A percentile compares a stretch with the other conserved stretches of the same genome.
Conservation (phyloP, 23 tunicate species). For the Pegea sp. region DNA sequence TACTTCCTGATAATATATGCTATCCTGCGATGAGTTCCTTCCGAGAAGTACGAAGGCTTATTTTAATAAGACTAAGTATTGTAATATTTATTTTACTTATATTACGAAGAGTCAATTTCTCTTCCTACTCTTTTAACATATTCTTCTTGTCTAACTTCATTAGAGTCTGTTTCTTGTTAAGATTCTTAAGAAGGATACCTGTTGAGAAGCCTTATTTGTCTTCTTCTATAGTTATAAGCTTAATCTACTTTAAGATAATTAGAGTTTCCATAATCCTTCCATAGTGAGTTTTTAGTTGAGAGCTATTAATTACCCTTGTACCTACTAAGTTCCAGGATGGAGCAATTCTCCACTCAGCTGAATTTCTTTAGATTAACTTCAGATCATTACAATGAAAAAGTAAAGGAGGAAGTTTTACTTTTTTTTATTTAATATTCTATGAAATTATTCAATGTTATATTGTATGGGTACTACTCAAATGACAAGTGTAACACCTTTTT, state of each 20-base stretch:
- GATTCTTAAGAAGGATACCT: neutral
- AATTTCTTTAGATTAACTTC: no score
- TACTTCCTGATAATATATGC: constrained; percentile 18
- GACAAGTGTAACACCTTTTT: no score
- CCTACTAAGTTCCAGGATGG: no score
- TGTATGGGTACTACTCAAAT: no score
- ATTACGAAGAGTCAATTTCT: neutral
- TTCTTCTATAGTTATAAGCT: neutral
- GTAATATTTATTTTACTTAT: neutral
- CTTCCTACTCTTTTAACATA: neutral
- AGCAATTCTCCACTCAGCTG: no score
- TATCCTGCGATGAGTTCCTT: constrained; percentile 13
- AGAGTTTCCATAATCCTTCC: no score
- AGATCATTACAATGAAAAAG: no score
- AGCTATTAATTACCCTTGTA: no score
- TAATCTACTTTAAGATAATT: neutral
- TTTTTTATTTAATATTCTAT: no score
- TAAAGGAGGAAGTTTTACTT: no score
- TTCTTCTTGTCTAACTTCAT: neutral
- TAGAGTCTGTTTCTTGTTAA: neutral
- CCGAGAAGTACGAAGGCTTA: neutral
- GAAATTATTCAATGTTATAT: no score
- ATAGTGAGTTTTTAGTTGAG: no score
- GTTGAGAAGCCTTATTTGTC: neutral
- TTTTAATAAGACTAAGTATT: neutral